Evolutionary conservation across 1,140 invertebrate species (phyloP).

Genomic region (Tetragonula clypearis): DNA sequence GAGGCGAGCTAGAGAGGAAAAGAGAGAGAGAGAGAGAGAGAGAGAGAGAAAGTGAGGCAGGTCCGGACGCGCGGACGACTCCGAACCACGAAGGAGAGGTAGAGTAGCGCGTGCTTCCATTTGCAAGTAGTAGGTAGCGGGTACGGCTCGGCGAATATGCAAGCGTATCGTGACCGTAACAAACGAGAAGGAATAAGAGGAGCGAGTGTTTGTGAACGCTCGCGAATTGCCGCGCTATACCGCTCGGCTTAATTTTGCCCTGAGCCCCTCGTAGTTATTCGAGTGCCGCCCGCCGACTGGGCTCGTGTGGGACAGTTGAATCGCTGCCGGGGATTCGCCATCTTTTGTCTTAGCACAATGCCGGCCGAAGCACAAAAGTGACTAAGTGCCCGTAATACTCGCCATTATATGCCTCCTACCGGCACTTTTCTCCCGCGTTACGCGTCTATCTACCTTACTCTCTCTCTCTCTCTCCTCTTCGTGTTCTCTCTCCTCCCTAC

Average conservation of each 20-base stretch:
- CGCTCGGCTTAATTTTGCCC: slow-evolving; percentile 71
- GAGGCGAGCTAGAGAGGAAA: not conserved
- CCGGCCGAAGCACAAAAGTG: slow-evolving; percentile 76
- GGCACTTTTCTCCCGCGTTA: slow-evolving; percentile 42
- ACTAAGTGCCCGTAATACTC: slow-evolving; percentile 79
- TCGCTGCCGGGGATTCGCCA: slow-evolving; percentile 74
- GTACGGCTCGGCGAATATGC: slow-evolving; percentile 8
- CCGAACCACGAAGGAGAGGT: not conserved
- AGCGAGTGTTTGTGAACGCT: slow-evolving; percentile 50
- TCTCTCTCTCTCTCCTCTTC: not conserved
- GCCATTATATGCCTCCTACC: slow-evolving; percentile 70
- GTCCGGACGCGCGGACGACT: not conserved
- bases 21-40: too few species aligned
- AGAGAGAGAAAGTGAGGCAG: not conserved
- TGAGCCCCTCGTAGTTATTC: slow-evolving; percentile 63
- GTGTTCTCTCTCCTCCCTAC: not conserved
- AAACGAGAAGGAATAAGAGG: slow-evolving; percentile 15
- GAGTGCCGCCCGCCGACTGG: slow-evolving; percentile 50
- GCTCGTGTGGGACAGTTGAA: slow-evolving; percentile 72
- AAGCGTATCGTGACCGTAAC: slow-evolving; percentile 36
- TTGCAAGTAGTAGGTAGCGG: slow-evolving; percentile 18
- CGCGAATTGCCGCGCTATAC: slow-evolving; percentile 49
- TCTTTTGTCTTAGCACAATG: slow-evolving; percentile 78
- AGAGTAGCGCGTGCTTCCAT: slow-evolving; percentile 10
- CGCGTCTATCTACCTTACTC: not conserved